Conservation (phyloP, 92 coral and sea anemone species). For the Isaurus tuberculatus region DNA sequence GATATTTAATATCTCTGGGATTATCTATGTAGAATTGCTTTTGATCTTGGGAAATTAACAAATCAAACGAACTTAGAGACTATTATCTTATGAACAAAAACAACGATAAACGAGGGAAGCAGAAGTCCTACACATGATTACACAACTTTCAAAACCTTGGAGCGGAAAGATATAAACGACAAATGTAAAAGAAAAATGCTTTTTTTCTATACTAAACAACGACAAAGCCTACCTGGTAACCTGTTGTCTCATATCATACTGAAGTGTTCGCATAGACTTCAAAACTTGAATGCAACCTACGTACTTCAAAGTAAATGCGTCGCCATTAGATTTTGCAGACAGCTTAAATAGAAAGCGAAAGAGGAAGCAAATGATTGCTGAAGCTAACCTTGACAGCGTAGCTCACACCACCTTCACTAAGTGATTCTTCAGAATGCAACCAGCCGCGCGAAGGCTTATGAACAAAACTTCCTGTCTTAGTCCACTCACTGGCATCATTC, state of each 20-base stretch:
- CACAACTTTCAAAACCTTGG: neutral
- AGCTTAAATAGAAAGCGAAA: neutral
- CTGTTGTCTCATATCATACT: slow-evolving; percentile 94
- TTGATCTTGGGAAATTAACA: neutral
- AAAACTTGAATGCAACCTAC: slow-evolving; percentile 93
- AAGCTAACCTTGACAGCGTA: slow-evolving; percentile 89
- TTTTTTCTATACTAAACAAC: neutral
- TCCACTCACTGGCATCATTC: slow-evolving; percentile 83
- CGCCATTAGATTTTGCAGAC: neutral
- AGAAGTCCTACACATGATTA: neutral
- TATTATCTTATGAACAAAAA: neutral
- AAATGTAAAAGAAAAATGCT: neutral
- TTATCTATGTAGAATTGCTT: neutral
- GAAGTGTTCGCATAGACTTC: slow-evolving; percentile 97
- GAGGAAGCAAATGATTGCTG: slow-evolving; percentile 2
- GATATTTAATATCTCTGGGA: neutral
- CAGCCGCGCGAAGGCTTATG: slow-evolving; percentile 95
- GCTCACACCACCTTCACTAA: slow-evolving; percentile 96
- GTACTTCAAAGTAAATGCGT: slow-evolving; percentile 64
- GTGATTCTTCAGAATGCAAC: slow-evolving; percentile 93
- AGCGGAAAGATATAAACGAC: neutral
- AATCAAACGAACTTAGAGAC: neutral
- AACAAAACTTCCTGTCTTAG: slow-evolving; percentile 92
- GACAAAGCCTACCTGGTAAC: slow-evolving; percentile 78
- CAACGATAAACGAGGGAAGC: neutral